These are phyloP conservation scores for Philereme vetulata DNA, from an alignment of 2,888 invertebrate genomes.

Conservation along the genomic window DNA sequence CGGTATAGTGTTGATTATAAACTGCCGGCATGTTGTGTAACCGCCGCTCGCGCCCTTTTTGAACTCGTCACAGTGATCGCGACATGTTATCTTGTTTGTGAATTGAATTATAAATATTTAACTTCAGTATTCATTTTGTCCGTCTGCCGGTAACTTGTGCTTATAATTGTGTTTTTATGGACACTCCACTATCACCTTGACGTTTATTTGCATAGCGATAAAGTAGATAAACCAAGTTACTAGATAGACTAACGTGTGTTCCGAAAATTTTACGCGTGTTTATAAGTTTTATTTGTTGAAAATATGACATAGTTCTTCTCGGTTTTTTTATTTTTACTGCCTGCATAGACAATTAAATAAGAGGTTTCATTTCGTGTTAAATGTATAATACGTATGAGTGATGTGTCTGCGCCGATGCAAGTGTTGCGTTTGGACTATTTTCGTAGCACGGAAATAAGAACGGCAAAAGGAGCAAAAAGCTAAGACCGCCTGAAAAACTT, in stretches of 20 bases:
- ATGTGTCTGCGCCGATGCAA: slow-evolving; percentile 77
- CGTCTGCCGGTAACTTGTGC: slow-evolving; percentile 54
- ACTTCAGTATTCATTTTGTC: slow-evolving; percentile 55
- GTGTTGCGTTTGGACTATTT: slow-evolving; percentile 80
- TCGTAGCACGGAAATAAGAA: slow-evolving; percentile 84
- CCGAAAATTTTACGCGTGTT: slow-evolving; percentile 34
- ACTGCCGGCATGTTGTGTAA: slow-evolving; percentile 61
- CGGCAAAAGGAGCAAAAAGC: slow-evolving; percentile 82
- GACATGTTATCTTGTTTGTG: slow-evolving; percentile 57
- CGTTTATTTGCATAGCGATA: slow-evolving; percentile 54
- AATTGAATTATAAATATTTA: slow-evolving; percentile 51
- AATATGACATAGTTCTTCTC: slow-evolving; percentile 13
- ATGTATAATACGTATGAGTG: slow-evolving; percentile 61
- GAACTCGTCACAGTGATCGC: slow-evolving; percentile 49
- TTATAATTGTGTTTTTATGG: slow-evolving; percentile 51
- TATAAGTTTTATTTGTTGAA: slow-evolving; percentile 15
- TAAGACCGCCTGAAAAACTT: slow-evolving; percentile 77
- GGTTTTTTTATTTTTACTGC: slow-evolving; percentile 7
- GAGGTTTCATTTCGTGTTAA: slow-evolving; percentile 36
- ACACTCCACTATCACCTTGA: slow-evolving; percentile 51
- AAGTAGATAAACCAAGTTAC: slow-evolving; percentile 55
- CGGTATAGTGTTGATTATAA: slow-evolving; percentile 53
- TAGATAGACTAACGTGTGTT: slow-evolving; percentile 50
- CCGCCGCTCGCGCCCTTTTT: slow-evolving; percentile 50
- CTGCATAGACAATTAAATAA: slow-evolving; percentile 24